Conservation (phyloP, 2,888 invertebrate genomes). For the Sisyra terminalis region DNA sequence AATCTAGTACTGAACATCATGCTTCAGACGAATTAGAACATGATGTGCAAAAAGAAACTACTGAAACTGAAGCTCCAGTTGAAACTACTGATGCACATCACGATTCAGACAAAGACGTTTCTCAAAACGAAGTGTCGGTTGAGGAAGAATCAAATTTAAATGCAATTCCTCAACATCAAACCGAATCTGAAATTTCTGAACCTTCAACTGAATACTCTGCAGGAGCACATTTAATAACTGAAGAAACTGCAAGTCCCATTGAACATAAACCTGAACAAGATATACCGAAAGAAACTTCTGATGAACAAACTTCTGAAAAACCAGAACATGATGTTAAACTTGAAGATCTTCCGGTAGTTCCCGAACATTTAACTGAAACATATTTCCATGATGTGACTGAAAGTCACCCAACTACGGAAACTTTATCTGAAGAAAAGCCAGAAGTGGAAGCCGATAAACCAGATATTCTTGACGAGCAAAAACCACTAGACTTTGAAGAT, state of each 20-base stretch:
- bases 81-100: background rate
- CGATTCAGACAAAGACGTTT: background rate
- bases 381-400: background rate
- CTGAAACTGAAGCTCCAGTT: conserved; percentile 4
- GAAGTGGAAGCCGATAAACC: conserved; percentile 7
- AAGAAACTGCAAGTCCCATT: conserved; percentile 14
- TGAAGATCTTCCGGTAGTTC: background rate
- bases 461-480: conserved; percentile 2
- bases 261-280: conserved; percentile 10
- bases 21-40: conserved; percentile 9
- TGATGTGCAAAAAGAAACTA: conserved; percentile 11
- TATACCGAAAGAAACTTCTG: background rate
- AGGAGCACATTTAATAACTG: background rate
- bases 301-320: conserved; percentile 5
- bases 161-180: background rate
- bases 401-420: background rate
- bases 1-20: background rate
- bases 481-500: conserved; percentile 4
- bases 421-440: conserved; percentile 12
- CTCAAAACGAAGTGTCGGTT: background rate
- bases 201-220: background rate
- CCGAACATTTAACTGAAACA: conserved; percentile 3
- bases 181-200: background rate
- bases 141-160: background rate
- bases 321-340: conserved; percentile 1